Conservation (phyloP, 2,888 invertebrate species). For the Tipula lateralis region DNA sequence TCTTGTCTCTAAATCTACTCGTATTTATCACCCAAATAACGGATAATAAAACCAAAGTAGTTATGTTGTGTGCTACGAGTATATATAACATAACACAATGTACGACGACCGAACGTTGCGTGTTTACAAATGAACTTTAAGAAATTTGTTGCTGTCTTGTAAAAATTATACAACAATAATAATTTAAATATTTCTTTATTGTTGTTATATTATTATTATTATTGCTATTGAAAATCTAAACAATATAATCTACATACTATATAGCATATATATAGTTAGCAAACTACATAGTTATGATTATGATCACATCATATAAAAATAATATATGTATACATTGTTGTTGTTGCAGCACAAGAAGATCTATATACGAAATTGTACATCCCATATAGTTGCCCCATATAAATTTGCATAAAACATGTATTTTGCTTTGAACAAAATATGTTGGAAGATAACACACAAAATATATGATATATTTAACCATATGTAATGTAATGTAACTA, state of each 20-base stretch:
- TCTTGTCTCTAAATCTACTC: background rate
- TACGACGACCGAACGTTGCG: background rate
- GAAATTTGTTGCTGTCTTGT: background rate
- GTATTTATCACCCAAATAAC: background rate
- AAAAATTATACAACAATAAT: background rate
- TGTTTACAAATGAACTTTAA: background rate
- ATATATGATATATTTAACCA: background rate
- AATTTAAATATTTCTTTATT: background rate
- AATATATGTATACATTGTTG: background rate
- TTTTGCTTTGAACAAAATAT: background rate
- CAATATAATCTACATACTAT: background rate
- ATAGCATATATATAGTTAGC: background rate
- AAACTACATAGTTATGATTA: background rate
- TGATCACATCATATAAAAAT: background rate
- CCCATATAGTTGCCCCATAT: background rate
- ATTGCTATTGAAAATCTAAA: background rate
- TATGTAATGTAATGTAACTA: no score
- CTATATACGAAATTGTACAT: background rate
- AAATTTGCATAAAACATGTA: background rate
- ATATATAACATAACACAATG: no score
- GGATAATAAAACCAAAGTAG: background rate
- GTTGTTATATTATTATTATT: no score
- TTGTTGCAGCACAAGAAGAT: background rate
- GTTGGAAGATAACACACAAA: background rate
- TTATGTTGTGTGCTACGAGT: background rate